Conservation (phyloP, 2,797 vertebrate genomes). For the Argya squamiceps region DNA sequence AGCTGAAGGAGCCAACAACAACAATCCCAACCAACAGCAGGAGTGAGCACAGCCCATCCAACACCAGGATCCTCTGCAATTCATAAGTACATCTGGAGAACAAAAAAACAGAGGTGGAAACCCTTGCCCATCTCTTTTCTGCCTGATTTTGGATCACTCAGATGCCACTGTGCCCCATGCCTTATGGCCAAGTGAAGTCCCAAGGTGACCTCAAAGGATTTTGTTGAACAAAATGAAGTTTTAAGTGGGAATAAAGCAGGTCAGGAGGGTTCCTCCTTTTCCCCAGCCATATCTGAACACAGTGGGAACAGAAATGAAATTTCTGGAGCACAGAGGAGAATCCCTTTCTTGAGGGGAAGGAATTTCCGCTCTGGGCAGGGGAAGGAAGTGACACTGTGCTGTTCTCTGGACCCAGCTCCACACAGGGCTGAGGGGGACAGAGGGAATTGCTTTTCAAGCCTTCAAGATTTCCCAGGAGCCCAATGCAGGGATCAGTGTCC, state of each 20-base stretch:
- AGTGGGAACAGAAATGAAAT: not conserved
- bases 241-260: accelerated
- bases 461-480: not conserved
- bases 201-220: accelerated
- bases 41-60: not conserved
- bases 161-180: not conserved
- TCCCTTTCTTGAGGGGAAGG: not conserved
- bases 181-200: accelerated
- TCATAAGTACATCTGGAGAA: not conserved
- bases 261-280: not conserved
- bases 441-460: not conserved
- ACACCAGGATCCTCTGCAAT: not conserved
- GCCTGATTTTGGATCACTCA: accelerated
- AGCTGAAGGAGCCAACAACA: not conserved
- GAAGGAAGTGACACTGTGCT: not conserved
- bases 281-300: accelerated
- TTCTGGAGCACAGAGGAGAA: not conserved
- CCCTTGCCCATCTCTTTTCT: not conserved
- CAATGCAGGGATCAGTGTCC: accelerated
- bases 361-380: not conserved
- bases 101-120: not conserved
- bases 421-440: not conserved
- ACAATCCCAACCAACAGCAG: not conserved
- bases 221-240: accelerated
- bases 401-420: not conserved